A percentile compares a stretch with the other conserved stretches of the same genome.
These are phyloP conservation scores for Drosophila anceps DNA, from an alignment of 2,888 invertebrate genomes.

Conservation along the genomic window DNA sequence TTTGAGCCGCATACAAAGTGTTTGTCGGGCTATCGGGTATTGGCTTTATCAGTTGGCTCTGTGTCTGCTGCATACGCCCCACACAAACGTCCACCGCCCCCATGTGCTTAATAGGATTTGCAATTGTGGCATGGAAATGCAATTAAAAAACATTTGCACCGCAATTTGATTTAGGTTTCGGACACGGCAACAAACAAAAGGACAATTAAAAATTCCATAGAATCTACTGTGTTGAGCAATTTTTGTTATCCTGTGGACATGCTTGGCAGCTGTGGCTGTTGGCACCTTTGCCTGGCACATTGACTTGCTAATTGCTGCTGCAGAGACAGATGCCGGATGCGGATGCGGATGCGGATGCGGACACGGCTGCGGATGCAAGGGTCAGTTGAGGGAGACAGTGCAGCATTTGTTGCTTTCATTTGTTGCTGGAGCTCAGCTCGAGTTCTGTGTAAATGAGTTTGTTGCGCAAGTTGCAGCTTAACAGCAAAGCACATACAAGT, in stretches of 20 bases:
- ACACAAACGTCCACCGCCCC: too few species aligned
- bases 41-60: constrained; percentile 5
- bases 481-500: constrained; percentile 5
- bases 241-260: constrained; percentile 9
- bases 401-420: constrained; percentile 42
- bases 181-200: constrained; percentile 5
- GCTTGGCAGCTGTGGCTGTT: constrained; percentile 28
- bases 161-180: constrained; percentile 35
- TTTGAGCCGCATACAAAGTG: background rate
- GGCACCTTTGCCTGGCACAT: constrained; percentile 52
- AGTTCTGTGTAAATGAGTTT: constrained; percentile 70
- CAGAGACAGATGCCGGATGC: background rate
- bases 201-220: constrained; percentile 18
- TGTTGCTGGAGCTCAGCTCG: background rate
- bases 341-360: background rate
- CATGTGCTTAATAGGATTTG: constrained; percentile 2
- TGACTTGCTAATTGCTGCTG: constrained; percentile 60
- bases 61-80: background rate
- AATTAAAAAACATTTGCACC: constrained; percentile 35
- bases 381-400: constrained; percentile 23
- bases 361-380: background rate
- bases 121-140: constrained; percentile 29
- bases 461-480: constrained; percentile 67
- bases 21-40: background rate
- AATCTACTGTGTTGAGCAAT: constrained; percentile 9